phyloP scores from a whole-genome alignment of 2,797 vertebrate species.

The Thunnus albacares region DNA sequence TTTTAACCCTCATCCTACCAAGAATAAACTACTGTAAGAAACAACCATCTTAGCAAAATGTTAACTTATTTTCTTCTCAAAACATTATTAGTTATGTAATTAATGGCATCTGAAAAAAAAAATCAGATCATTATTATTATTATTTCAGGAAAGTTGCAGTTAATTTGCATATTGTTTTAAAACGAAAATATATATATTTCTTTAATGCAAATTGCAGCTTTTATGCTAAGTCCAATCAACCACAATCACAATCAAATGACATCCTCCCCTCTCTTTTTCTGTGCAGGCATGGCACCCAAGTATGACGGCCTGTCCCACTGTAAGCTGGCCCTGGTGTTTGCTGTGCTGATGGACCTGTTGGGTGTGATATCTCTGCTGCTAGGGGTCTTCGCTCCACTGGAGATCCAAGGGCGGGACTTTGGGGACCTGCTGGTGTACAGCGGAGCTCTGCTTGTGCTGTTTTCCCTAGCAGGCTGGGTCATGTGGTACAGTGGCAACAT shows the following conservation, averaged over 20 bases:
- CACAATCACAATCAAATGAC: background rate
- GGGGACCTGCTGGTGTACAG: constrained; percentile 93
- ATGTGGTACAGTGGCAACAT: constrained; percentile 96
- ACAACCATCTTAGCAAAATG: too few relatives aligned
- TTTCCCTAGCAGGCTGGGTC: constrained; percentile 92
- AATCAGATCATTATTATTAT: too few relatives aligned
- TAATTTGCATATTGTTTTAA: too few relatives aligned
- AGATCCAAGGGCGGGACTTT: constrained; percentile 89
- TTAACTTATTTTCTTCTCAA: too few relatives aligned
- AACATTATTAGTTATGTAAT: too few relatives aligned
- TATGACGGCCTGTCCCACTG: constrained; percentile 88
- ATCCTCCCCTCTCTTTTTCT: constrained; percentile 13
- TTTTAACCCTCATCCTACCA: background rate
- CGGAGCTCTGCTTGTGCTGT: constrained; percentile 89
- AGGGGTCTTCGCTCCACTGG: constrained; percentile 90
- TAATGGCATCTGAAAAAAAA: too few relatives aligned
- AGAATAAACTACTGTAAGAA: too few relatives aligned
- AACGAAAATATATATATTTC: too few relatives aligned
- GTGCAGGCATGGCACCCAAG: constrained; percentile 72
- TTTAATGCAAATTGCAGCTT: too few relatives aligned
- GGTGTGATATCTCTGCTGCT: constrained; percentile 87
- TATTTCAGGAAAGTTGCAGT: too few relatives aligned
- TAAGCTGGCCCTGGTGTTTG: constrained; percentile 88
- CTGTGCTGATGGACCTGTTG: constrained; percentile 89
- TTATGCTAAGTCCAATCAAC: too few relatives aligned